Conservation (phyloP, 2,113 vertebrate genomes). For the Pipra filicauda region DNA sequence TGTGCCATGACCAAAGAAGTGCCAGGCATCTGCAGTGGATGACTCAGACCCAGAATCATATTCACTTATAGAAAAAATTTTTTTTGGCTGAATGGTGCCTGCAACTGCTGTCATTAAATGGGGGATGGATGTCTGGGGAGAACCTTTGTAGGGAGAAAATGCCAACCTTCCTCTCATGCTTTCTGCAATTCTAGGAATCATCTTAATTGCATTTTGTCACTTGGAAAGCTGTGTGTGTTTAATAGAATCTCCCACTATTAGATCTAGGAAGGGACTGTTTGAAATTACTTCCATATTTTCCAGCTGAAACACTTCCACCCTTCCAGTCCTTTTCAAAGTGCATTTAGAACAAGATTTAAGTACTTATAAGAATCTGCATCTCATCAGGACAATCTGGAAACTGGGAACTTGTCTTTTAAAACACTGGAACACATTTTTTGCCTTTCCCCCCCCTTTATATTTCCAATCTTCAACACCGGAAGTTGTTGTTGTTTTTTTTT, state of each 20-base stretch:
- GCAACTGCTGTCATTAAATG: background rate
- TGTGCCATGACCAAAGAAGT: slow-evolving; percentile 7
- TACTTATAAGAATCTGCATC: background rate
- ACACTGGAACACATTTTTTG: background rate
- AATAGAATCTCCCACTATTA: background rate
- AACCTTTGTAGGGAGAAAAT: background rate
- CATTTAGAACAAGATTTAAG: background rate
- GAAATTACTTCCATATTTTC: background rate
- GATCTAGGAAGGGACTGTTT: background rate
- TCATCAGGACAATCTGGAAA: background rate
- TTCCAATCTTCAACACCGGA: background rate
- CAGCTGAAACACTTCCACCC: background rate
- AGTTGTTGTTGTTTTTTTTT: background rate
- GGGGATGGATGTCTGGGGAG: background rate
- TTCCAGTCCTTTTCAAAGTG: background rate
- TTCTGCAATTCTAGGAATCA: background rate
- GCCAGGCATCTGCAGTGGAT: slow-evolving; percentile 42
- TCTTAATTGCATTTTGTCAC: background rate
- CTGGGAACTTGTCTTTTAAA: background rate
- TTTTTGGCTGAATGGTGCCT: slow-evolving; percentile 7
- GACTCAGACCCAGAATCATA: background rate
- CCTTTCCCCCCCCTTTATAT: rapidly evolving
- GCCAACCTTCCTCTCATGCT: background rate
- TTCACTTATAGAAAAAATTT: background rate
- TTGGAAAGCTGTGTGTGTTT: background rate